Evolutionary conservation across 64 coral and sea anemone species (phyloP), one percentile per base, ranked within the genome.

Genomic region (Actinia equina): DNA sequence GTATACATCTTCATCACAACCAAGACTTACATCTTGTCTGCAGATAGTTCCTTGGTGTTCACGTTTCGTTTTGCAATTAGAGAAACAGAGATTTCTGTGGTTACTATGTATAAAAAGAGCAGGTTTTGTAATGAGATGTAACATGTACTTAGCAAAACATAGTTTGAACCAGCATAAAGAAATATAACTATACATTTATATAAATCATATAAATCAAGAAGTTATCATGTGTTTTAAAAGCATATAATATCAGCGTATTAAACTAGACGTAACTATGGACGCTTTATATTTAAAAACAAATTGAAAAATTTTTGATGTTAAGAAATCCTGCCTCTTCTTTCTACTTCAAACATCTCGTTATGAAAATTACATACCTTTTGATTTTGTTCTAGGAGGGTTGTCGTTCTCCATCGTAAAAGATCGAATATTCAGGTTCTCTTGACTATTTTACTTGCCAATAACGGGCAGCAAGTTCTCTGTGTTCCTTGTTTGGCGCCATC

Each of bases 11-110:
- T 12, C 55, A 57, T 12, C 55, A 49, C 46, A 11, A 12, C 6
- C 6, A 57, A 14, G 55, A 93, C 91, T 89, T 85, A 93, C 91
- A 88, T 79, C 8, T 93, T 74, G 77, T 93, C 91, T 79, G 87
- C 58, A 55, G 87, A 81, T 77, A 77, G 61, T 12, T 89, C 70
- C 17, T 23, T n/a, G 13, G 15, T 86, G 54, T 89, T 88, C 44
- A 93, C 61, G 52, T 89, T 89, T 85, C 91, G 87, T 85, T 86
- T 84, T 27, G 86, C 86, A 93, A 93, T 93, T 20, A 93, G 77
- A 55, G 86, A 74, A 25, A 93, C 70, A 49, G 86, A 84, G 41
- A 93, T 93, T 71, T 89, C 54, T 65, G 81, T 52, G 76, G 63
- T 54, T 65, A n/a, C 91, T 93, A 64, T 43, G 80, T 80, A 14